Evolutionary conservation across 2,888 invertebrate species (phyloP).

Genomic region (Heliconius cydno): DNA sequence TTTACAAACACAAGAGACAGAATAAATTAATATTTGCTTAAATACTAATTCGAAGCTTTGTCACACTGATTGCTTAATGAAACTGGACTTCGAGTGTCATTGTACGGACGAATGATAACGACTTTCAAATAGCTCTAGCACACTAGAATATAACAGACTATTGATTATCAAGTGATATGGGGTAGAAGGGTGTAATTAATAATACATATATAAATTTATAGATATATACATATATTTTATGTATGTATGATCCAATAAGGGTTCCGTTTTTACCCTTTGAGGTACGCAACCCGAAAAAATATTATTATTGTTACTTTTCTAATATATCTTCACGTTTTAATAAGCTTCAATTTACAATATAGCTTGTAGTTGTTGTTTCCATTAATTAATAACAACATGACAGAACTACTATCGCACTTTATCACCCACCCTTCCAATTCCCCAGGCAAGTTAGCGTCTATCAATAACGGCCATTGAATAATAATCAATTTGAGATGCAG

Average conservation of each 20-base stretch:
- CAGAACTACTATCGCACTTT: neutral
- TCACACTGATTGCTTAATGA: neutral
- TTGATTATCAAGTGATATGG: neutral
- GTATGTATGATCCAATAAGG: too few relatives aligned
- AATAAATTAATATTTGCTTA: neutral
- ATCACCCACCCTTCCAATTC: neutral
- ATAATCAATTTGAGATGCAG: slow-evolving; percentile 9
- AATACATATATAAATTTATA: neutral
- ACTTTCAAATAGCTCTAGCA: slow-evolving; percentile 5
- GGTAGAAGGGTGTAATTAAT: neutral
- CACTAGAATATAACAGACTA: neutral
- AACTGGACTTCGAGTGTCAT: neutral
- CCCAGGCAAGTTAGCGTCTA: slow-evolving; percentile 4
- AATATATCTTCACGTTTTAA: too few relatives aligned
- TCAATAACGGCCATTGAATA: slow-evolving; percentile 12
- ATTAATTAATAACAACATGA: neutral
- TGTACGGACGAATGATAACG: neutral
- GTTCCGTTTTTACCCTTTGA: too few relatives aligned
- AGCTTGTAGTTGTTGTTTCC: neutral
- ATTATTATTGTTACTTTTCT: too few relatives aligned
- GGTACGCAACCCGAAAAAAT: neutral
- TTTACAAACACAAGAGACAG: neutral
- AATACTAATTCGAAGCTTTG: neutral
- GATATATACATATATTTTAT: too few relatives aligned
- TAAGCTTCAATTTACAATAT: neutral